phyloP scores from a whole-genome alignment of 1,140 invertebrate genomes.

The Sipha flava region DNA sequence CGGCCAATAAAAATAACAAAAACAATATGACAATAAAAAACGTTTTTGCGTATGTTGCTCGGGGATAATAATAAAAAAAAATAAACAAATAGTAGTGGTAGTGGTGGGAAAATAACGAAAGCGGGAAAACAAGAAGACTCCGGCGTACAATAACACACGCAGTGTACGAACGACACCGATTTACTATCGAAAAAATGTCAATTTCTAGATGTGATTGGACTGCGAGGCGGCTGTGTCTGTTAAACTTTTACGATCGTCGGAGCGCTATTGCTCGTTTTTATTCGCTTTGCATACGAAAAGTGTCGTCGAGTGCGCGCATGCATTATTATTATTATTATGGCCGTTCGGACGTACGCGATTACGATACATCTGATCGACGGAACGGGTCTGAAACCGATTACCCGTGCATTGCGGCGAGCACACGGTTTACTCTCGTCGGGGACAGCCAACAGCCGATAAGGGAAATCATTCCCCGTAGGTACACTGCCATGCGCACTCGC shows the following conservation, averaged over 20 bases:
- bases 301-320: neutral
- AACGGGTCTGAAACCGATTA: too few relatives aligned
- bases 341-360: neutral
- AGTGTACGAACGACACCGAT: neutral
- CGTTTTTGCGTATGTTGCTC: neutral
- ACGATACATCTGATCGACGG: too few relatives aligned
- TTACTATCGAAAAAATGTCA: constrained; percentile 22
- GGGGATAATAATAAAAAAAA: neutral
- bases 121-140: neutral
- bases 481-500: too few relatives aligned
- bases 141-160: neutral
- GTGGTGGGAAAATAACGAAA: neutral
- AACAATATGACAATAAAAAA: neutral
- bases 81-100: neutral
- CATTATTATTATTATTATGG: neutral
- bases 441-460: too few relatives aligned
- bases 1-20: neutral
- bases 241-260: constrained; percentile 1
- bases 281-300: neutral
- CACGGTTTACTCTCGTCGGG: too few relatives aligned
- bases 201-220: constrained; percentile 6
- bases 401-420: too few relatives aligned
- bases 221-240: neutral
- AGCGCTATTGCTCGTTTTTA: neutral
- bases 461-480: too few relatives aligned